These are phyloP conservation scores for Oryzias melastigma DNA, from an alignment of 2,113 vertebrate genomes.

Conservation along the genomic window DNA sequence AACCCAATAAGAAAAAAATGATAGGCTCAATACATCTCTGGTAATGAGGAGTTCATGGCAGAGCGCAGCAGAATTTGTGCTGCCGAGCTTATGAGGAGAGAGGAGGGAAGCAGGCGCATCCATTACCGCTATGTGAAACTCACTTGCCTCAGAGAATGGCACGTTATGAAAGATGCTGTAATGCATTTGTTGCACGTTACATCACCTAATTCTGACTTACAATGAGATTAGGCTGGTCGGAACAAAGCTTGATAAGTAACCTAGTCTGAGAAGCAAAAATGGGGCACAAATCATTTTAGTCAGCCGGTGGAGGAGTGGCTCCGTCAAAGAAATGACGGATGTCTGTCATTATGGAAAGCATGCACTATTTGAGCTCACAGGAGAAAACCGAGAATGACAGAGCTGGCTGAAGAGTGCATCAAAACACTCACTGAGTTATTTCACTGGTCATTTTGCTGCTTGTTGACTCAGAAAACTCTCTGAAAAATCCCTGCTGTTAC, in stretches of 20 bases:
- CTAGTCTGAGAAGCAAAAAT: constrained; percentile 65
- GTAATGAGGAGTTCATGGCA: constrained; percentile 18
- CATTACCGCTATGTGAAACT: constrained; percentile 46
- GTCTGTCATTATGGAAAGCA: constrained; percentile 21
- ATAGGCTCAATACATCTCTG: constrained; percentile 18
- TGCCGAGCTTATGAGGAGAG: constrained; percentile 8
- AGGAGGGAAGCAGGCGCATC: neutral
- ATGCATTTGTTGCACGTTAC: constrained; percentile 65
- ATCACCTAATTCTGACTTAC: constrained; percentile 65
- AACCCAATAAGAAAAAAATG: constrained; percentile 17
- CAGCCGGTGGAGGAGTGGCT: constrained; percentile 46
- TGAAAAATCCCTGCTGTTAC: constrained; percentile 2
- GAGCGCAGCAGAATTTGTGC: constrained; percentile 12
- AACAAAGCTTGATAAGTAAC: constrained; percentile 68
- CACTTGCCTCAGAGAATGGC: constrained; percentile 34
- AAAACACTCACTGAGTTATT: neutral
- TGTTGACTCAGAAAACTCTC: constrained; percentile 7
- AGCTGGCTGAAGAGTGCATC: constrained; percentile 4
- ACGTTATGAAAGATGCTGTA: constrained; percentile 63
- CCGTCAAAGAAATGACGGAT: constrained; percentile 33
- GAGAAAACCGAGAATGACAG: too few relatives aligned
- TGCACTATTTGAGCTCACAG: constrained; percentile 16
- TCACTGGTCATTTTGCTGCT: constrained; percentile 14
- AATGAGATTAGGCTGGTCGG: constrained; percentile 66
- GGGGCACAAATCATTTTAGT: constrained; percentile 67